Evolutionary conservation across 1,140 invertebrate species (phyloP), one percentile per base, ranked within the genome.

Genomic region (Brachionus asplanchnoidis): DNA sequence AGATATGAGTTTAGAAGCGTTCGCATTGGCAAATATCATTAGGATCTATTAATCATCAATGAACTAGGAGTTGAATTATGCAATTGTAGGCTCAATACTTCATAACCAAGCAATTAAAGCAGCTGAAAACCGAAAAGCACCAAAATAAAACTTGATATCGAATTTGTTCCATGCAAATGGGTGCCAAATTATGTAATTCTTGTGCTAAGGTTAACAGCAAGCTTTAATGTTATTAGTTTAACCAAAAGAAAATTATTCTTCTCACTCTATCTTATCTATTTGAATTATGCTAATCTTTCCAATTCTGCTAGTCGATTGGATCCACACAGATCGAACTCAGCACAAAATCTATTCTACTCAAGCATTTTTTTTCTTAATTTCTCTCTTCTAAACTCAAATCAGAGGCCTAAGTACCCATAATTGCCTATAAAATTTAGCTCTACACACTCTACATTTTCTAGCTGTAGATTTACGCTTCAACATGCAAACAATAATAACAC

Each of bases 401-500:
- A 17, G 3, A 68, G 32, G 66, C 66, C 66, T 68, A 68, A 68
- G 66, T 68, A 68, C 66, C 53, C 66, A 68, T 68, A 68, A 68
- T 68, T 68, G 32, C 26, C 66, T 68, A 68, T 68, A 68, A 32
- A 68, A 68, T 68, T 32, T 32, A 68, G 66, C 26, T 68, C 26
- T 68, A 68, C 32, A 68, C 53, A 60, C 53, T 60, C 17, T 8
- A 60, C 53, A 60, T 60, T 60, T 60, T 60, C n/a, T 60, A 20
- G 53, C 53, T 60, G 53, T 60, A 60, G 53, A 60, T 60, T 20
- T 73, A 42, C 17, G 28, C 36, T 73, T 73, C 36, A 42, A 73
- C 23, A 73, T 82, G 79, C 79, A 84, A 84, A 53, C 50, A 44
- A 9, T 70, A 9, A 46, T 84, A 3, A 70, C 28, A 44, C 82